These are phyloP conservation scores for Actinernus sp. DNA, from an alignment of 92 coral and sea anemone species.

Conservation along the genomic window DNA sequence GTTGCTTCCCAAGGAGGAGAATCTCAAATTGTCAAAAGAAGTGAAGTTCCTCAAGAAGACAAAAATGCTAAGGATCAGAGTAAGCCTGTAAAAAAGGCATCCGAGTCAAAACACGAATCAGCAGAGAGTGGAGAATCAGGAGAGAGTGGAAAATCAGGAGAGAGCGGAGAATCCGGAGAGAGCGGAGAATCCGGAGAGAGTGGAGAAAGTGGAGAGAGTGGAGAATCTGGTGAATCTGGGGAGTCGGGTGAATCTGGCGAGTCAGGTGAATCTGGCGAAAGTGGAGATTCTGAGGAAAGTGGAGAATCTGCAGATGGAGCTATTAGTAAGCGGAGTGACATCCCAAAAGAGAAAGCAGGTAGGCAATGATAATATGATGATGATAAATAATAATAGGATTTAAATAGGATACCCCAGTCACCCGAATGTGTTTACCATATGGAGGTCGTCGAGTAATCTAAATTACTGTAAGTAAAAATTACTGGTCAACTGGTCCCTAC, in stretches of 20 bases:
- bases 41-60: too few species aligned
- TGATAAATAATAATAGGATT: too few species aligned
- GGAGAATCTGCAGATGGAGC: conserved; percentile 36
- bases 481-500: too few species aligned
- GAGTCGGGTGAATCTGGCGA: conserved; percentile 28
- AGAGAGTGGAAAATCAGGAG: conserved; percentile 4
- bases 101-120: conserved; percentile 10
- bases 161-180: conserved; percentile 25
- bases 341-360: conserved; percentile 45
- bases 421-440: too few species aligned
- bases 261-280: conserved; percentile 18
- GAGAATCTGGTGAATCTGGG: conserved; percentile 34
- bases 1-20: conserved; percentile 2
- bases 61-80: too few species aligned
- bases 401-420: too few species aligned
- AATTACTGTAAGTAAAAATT: too few species aligned
- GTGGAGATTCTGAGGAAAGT: conserved; percentile 59
- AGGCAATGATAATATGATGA: too few species aligned
- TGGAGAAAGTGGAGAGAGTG: conserved; percentile 32
- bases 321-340: conserved; percentile 22
- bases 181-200: conserved; percentile 17
- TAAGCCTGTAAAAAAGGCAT: too few species aligned
- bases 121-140: neutral
- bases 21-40: neutral
- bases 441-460: too few species aligned